These are phyloP conservation scores for Autographa gamma DNA, from an alignment of 2,888 invertebrate genomes.

Conservation along the genomic window DNA sequence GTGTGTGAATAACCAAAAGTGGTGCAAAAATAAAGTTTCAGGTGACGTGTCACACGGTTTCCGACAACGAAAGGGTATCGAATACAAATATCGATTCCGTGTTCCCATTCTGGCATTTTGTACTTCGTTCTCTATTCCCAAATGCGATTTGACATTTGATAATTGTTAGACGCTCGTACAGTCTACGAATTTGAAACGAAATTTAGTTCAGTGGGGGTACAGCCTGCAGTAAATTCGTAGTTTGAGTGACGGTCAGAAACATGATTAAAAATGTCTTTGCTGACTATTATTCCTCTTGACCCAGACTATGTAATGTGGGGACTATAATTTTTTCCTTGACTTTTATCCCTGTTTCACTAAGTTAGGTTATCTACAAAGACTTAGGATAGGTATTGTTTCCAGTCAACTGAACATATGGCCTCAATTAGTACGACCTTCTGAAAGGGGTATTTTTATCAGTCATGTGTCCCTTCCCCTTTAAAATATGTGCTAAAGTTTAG, in stretches of 20 bases:
- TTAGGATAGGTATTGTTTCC: background rate
- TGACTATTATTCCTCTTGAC: background rate
- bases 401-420: background rate
- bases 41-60: background rate
- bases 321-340: background rate
- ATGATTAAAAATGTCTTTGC: background rate
- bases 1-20: background rate
- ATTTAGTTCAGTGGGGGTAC: background rate
- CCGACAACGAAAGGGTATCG: background rate
- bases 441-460: background rate
- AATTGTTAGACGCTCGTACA: background rate
- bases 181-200: background rate
- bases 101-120: background rate
- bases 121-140: background rate
- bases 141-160: conserved; percentile 2
- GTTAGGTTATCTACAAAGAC: background rate
- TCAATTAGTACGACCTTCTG: background rate
- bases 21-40: background rate
- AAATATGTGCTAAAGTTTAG: background rate
- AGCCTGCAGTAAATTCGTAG: background rate
- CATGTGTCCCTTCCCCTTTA: background rate
- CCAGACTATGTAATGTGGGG: too few species aligned
- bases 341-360: background rate
- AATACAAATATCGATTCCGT: conserved; percentile 1
- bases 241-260: background rate